Evolutionary conservation across 2,797 vertebrate genomes (phyloP).

Genomic region (Sparidentex hasta): DNA sequence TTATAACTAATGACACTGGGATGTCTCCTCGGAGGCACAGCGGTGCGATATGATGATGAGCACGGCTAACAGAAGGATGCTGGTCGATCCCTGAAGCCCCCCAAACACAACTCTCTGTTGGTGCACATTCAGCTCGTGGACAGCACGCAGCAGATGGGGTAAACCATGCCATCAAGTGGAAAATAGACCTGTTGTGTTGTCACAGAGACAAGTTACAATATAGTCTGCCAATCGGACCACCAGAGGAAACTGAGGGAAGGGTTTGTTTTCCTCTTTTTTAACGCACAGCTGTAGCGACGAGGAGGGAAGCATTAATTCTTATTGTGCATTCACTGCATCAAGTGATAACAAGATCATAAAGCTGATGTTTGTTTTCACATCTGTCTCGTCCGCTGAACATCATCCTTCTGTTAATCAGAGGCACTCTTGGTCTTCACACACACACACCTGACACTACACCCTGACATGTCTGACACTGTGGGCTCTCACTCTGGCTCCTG

Average conservation of each 20-base stretch:
- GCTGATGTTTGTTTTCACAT: constrained; percentile 26
- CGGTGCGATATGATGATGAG: constrained; percentile 64
- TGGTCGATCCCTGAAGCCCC: constrained; percentile 71
- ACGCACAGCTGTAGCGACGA: constrained; percentile 35
- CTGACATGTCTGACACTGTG: constrained; percentile 6
- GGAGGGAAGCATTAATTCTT: constrained; percentile 42
- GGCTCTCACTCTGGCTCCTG: background rate
- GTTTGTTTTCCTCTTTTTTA: background rate
- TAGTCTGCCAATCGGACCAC: constrained; percentile 69
- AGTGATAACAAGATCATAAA: constrained; percentile 32
- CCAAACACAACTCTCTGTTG: constrained; percentile 69
- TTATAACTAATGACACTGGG: constrained; percentile 55
- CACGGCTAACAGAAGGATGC: constrained; percentile 69
- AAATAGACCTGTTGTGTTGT: constrained; percentile 87
- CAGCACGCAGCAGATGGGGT: constrained; percentile 79
- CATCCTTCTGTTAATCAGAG: background rate
- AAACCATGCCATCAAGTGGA: constrained; percentile 85
- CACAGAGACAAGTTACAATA: constrained; percentile 72
- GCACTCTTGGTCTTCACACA: background rate
- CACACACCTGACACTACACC: background rate
- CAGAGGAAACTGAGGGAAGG: constrained; percentile 60
- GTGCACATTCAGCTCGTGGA: constrained; percentile 75
- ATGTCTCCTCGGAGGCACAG: constrained; percentile 51
- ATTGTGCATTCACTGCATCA: constrained; percentile 46
- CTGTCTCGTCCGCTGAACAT: constrained; percentile 7